phyloP scores from a whole-genome alignment of 2,888 invertebrate genomes.

The Rhagophthalmus giganteus region DNA sequence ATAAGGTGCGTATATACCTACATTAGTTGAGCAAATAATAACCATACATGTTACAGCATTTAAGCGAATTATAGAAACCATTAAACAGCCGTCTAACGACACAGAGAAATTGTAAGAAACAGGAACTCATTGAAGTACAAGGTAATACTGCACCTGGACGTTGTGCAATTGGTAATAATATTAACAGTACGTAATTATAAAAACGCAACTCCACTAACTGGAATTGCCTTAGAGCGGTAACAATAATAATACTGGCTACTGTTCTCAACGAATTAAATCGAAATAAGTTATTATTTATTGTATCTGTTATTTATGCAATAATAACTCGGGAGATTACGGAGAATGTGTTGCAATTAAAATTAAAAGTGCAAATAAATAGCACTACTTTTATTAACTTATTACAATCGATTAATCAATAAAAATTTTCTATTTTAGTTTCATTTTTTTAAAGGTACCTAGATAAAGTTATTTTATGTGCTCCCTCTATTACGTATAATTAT shows the following conservation, averaged over 20 bases:
- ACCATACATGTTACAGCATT: neutral
- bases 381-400: neutral
- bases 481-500: neutral
- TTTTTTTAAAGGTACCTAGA: neutral
- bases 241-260: slow-evolving; percentile 5
- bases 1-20: no score
- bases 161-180: slow-evolving; percentile 8
- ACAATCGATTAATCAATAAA: neutral
- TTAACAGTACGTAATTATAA: slow-evolving; percentile 9
- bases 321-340: neutral
- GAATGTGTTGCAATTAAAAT: neutral
- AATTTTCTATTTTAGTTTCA: neutral
- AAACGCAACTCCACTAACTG: slow-evolving; percentile 3
- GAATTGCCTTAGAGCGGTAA: slow-evolving; percentile 8
- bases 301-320: neutral
- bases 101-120: slow-evolving; percentile 17
- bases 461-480: neutral
- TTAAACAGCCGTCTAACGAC: slow-evolving; percentile 7
- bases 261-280: slow-evolving; percentile 1
- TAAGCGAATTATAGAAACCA: neutral
- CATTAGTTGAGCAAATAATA: no score
- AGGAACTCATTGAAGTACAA: slow-evolving; percentile 17
- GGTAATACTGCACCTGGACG: slow-evolving; percentile 15
- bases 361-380: neutral
- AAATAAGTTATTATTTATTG: neutral